These are phyloP conservation scores for Podarcis raffonei DNA, from an alignment of 2,113 vertebrate genomes.

Conservation along the genomic window DNA sequence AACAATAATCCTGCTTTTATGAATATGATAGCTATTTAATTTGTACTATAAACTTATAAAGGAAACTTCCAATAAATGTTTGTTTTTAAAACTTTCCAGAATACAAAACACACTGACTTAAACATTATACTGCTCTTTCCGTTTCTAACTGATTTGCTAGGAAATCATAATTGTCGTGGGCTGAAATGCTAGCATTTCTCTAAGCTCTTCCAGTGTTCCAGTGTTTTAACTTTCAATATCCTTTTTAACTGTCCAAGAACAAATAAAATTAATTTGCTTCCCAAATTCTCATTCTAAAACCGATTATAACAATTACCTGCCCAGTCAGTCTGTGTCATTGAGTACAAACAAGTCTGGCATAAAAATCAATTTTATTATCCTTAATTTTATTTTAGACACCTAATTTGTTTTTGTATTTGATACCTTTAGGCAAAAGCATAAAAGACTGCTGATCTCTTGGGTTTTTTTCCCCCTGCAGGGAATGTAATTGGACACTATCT, in stretches of 20 bases:
- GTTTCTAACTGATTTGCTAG: not conserved
- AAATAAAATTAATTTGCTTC: conserved; percentile 25
- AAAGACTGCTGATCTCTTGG: conserved; percentile 61
- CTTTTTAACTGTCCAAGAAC: conserved; percentile 33
- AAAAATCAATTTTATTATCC: conserved; percentile 67
- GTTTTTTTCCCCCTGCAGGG: conserved; percentile 72
- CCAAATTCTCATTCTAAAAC: conserved; percentile 43
- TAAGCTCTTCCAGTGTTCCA: not conserved
- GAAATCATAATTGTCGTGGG: not conserved
- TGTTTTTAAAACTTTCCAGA: not conserved
- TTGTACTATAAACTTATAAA: not conserved
- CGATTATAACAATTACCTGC: conserved; percentile 65
- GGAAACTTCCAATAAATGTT: not conserved
- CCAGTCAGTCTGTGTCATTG: conserved; percentile 62
- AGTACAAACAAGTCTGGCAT: conserved; percentile 66
- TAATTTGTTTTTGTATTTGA: conserved; percentile 75
- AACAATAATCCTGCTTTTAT: not conserved
- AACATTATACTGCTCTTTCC: not conserved
- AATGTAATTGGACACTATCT: conserved; percentile 73
- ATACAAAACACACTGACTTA: not conserved
- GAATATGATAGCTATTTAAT: not conserved
- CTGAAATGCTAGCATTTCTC: conserved; percentile 2
- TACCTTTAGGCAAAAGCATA: conserved; percentile 67
- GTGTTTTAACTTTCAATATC: conserved; percentile 22
- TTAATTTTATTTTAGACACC: conserved; percentile 76